Base-by-base conservation (phyloP, 1,140 invertebrate genomes). In the Akabosia matsudoensis region DNA sequence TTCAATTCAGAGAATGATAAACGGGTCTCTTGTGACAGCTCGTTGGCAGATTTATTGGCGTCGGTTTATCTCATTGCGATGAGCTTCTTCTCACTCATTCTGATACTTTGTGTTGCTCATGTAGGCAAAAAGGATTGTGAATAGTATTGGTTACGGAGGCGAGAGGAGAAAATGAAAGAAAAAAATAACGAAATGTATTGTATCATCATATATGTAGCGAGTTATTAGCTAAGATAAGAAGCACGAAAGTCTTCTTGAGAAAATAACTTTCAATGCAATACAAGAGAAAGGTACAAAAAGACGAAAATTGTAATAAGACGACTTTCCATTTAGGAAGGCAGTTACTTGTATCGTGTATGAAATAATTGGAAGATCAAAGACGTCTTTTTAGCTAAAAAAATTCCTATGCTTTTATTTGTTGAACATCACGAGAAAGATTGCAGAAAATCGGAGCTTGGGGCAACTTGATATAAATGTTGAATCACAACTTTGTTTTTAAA, bases 41-140 rank as follows among this genome's bases (percentile, higher is more conserved):
- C 78, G 70, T 76, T 79, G 78, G 78, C 78, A 79, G 78, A 79
- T 79, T 79, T 79, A 79, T 79, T 76, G 78, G 75, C 75, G 78
- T 79, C 78, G 78, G 78, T 79, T 79, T 79, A 79, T 79, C 78
- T 79, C 75, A 79, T 79, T 79, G 78, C 76, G 78, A 76, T 79
- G 78, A 79, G 74, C 61, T 67, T 67, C 61, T 67, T 67, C 61
- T 67, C 61, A 67, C 61, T 67, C 54, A 61, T 24, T 61, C 24
- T 61, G 3, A 10, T 22, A 10, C 37, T 45, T 18, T 45, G 7
- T 45, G 37, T 45, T 28, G 71, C 16, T n/a, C n/a, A n/a, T n/a
- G n/a, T n/a, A n/a, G n/a, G n/a, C n/a, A n/a, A n/a, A n/a, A n/a
- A n/a, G n/a, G n/a, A n/a, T n/a, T n/a, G n/a, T n/a, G n/a, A n/a